These are phyloP conservation scores for Drosophila novamexicana DNA, from an alignment of 1,140 invertebrate species.

Conservation along the genomic window DNA sequence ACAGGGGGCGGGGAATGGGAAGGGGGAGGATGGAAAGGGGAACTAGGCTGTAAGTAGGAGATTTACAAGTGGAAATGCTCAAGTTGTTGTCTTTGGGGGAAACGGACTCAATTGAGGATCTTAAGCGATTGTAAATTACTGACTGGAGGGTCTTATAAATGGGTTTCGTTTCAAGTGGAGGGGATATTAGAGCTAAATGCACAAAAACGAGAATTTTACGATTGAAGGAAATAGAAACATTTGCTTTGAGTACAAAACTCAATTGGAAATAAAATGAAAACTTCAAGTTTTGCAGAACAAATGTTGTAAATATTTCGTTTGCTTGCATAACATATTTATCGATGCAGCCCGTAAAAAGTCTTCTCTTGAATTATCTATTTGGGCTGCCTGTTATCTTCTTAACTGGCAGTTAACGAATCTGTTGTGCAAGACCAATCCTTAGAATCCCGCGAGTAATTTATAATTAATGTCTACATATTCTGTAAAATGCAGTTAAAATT, in stretches of 20 bases:
- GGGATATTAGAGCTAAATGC: slow-evolving; percentile 11
- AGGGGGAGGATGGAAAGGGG: not conserved
- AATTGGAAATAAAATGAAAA: slow-evolving; percentile 8
- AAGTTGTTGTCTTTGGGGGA: not conserved
- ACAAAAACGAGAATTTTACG: slow-evolving; percentile 3
- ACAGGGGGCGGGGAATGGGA: not conserved
- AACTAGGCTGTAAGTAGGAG: not conserved
- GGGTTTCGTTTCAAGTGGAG: not conserved
- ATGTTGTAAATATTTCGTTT: too few species aligned
- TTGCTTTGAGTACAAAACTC: not conserved
- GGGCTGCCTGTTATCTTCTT: slow-evolving; percentile 9
- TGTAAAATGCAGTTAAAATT: slow-evolving; percentile 37
- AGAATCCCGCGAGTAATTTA: slow-evolving; percentile 25
- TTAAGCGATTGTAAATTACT: slow-evolving; percentile 21
- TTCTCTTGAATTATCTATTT: not conserved
- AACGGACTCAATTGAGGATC: slow-evolving; percentile 6
- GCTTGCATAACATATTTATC: not conserved
- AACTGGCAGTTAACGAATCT: slow-evolving; percentile 28
- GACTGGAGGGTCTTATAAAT: slow-evolving; percentile 2
- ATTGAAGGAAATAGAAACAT: slow-evolving; percentile 3
- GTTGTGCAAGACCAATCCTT: slow-evolving; percentile 36
- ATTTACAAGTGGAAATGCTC: slow-evolving; percentile 24
- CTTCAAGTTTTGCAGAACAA: not conserved
- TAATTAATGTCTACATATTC: slow-evolving; percentile 22
- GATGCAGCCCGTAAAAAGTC: not conserved